These are phyloP conservation scores for Ailuropoda melanoleuca DNA, from an alignment of 2,113 vertebrate species.

Conservation along the genomic window DNA sequence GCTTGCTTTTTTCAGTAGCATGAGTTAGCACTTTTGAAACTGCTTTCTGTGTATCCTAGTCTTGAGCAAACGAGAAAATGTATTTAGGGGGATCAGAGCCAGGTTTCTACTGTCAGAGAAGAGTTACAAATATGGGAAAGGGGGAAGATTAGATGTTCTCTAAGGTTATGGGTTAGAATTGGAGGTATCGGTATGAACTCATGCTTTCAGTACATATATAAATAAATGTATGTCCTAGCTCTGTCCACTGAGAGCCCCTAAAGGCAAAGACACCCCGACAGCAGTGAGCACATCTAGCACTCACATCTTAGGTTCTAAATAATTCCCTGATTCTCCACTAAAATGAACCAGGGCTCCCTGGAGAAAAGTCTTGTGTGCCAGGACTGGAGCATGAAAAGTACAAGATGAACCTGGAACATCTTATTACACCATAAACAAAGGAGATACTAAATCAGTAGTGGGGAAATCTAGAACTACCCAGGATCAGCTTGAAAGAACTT, in stretches of 20 bases:
- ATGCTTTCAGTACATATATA: not conserved
- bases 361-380: not conserved
- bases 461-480: not conserved
- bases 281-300: not conserved
- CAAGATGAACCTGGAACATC: not conserved
- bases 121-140: not conserved
- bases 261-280: not conserved
- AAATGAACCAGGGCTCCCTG: not conserved
- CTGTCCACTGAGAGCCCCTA: not conserved
- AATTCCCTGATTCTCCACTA: not conserved
- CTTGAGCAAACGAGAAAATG: not conserved
- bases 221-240: not conserved
- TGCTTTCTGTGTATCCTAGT: not conserved
- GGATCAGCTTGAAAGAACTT: not conserved
- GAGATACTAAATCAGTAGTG: not conserved
- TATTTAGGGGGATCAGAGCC: not conserved
- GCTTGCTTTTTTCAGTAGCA: constrained; percentile 1
- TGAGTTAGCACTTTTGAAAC: not conserved
- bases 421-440: not conserved
- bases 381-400: not conserved
- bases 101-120: not conserved
- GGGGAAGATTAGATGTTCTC: not conserved
- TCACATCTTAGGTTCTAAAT: not conserved
- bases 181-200: not conserved
- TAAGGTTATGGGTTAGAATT: not conserved